A percentile compares a stretch with the other conserved stretches of the same genome.
Conservation (phyloP, 2,113 vertebrate species). For the Orycteropus afer region DNA sequence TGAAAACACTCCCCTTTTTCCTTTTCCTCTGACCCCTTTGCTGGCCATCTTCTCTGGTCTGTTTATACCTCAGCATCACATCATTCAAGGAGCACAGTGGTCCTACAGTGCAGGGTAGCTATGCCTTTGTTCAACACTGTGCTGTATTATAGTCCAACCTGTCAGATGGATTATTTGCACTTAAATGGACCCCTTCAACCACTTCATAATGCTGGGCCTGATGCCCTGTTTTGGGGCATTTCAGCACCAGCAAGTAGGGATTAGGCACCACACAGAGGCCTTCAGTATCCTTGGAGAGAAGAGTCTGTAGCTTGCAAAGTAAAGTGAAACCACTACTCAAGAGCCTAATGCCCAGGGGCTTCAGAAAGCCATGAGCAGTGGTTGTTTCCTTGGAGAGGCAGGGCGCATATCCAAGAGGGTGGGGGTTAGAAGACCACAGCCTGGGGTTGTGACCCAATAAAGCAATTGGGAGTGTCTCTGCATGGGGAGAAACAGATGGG, state of each 20-base stretch:
- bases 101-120: rapidly evolving
- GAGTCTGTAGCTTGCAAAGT: not conserved
- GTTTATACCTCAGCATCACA: too few species aligned
- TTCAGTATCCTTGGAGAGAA: not conserved
- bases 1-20: rapidly evolving
- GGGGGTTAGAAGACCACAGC: not conserved
- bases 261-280: not conserved
- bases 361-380: not conserved
- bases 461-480: not conserved
- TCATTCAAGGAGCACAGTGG: rapidly evolving
- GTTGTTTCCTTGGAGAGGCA: not conserved
- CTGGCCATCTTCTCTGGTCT: rapidly evolving
- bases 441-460: not conserved
- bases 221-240: not conserved
- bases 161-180: not conserved
- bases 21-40: not conserved
- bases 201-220: not conserved
- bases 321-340: rapidly evolving
- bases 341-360: rapidly evolving
- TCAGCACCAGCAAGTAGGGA: too few species aligned
- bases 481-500: not conserved
- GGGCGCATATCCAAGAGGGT: not conserved
- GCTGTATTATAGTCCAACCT: rapidly evolving
- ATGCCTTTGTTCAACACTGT: not conserved
- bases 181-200: not conserved